Evolutionary conservation across 1,140 invertebrate genomes (phyloP).

Genomic region (Cotesia chilonis): DNA sequence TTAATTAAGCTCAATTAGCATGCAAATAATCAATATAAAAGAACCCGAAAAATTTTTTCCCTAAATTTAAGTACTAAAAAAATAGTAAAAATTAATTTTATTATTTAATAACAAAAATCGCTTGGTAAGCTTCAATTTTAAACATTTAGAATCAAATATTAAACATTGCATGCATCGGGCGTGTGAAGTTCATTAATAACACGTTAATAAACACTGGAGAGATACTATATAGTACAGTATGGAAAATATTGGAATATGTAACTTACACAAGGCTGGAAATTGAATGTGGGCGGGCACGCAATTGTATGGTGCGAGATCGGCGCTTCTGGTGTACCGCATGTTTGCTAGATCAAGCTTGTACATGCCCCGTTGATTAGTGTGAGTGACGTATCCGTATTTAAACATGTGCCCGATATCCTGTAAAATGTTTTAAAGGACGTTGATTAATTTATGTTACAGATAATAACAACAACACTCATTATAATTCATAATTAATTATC

Average conservation of each 20-base stretch:
- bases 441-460: not conserved
- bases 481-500: too few species aligned
- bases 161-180: not conserved
- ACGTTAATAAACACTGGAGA: not conserved
- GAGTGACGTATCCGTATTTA: constrained; percentile 81
- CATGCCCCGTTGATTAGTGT: constrained; percentile 77
- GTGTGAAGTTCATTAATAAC: not conserved
- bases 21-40: too few species aligned
- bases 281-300: constrained; percentile 78
- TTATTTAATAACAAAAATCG: too few species aligned
- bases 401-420: constrained; percentile 68
- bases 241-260: constrained; percentile 24
- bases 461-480: not conserved
- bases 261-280: constrained; percentile 80
- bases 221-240: not conserved
- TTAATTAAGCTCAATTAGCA: constrained; percentile 28
- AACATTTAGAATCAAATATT: not conserved
- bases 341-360: constrained; percentile 81
- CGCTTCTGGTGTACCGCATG: constrained; percentile 78
- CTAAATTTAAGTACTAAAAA: too few species aligned
- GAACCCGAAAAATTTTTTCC: too few species aligned
- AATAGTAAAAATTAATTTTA: too few species aligned
- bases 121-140: too few species aligned
- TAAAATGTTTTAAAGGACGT: constrained; percentile 10
- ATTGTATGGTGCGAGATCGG: constrained; percentile 79